Evolutionary conservation across 92 coral and sea anemone species (phyloP).

Genomic region (Virgularia gustaviana): DNA sequence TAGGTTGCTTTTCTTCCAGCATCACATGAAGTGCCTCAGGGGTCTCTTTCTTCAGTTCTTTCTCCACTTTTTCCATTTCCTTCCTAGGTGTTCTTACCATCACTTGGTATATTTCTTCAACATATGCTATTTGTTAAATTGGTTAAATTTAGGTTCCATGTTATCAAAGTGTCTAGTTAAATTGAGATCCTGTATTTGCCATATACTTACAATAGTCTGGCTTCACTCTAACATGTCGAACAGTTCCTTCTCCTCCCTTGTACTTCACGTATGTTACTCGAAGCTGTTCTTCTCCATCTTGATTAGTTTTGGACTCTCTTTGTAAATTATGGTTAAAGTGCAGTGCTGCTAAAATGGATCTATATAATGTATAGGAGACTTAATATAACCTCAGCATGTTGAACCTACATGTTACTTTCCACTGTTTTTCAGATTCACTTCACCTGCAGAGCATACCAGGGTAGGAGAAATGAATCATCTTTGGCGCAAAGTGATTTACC

Average conservation of each 20-base stretch:
- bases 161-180: not conserved
- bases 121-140: slow-evolving; percentile 45
- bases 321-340: not conserved
- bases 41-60: slow-evolving; percentile 14
- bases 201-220: slow-evolving; percentile 5
- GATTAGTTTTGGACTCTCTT: not conserved
- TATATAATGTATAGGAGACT: too few relatives aligned
- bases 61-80: slow-evolving; percentile 36
- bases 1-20: slow-evolving; percentile 39
- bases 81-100: slow-evolving; percentile 46
- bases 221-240: not conserved
- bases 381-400: not conserved
- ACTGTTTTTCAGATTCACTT: not conserved
- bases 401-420: not conserved
- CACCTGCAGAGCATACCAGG: slow-evolving; percentile 17
- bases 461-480: slow-evolving; percentile 7
- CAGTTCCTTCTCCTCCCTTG: slow-evolving; percentile 11
- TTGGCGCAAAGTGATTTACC: slow-evolving; percentile 8
- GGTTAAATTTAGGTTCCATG: not conserved
- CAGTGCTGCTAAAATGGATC: slow-evolving; percentile 8
- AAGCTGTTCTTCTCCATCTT: slow-evolving; percentile 9
- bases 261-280: slow-evolving; percentile 2
- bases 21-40: slow-evolving; percentile 41
- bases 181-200: not conserved
- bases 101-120: slow-evolving; percentile 46